Percentiles rank a stretch among this genome's conserved stretches.
phyloP scores from a whole-genome alignment of 2,113 vertebrate genomes.

The Synchiropus splendidus region DNA sequence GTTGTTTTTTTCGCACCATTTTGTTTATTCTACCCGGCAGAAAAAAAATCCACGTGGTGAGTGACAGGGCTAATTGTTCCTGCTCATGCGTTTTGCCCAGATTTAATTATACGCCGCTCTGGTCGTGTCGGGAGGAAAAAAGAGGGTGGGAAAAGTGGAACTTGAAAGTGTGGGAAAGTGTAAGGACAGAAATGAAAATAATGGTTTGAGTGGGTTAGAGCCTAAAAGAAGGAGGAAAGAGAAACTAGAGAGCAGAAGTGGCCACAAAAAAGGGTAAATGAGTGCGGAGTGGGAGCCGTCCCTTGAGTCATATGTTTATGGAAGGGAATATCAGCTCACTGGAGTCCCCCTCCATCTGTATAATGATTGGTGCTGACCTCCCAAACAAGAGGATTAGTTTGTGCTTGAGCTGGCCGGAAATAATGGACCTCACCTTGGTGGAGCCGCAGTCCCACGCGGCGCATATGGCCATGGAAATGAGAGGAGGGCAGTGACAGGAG shows the following conservation, averaged over 20 bases:
- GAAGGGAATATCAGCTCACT: conserved; percentile 54
- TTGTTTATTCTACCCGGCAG: conserved; percentile 59
- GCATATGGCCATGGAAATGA: conserved; percentile 36
- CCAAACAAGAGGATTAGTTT: conserved; percentile 67
- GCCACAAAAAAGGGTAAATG: conserved; percentile 26
- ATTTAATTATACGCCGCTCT: conserved; percentile 68
- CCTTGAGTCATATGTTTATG: conserved; percentile 65
- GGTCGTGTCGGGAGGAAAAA: conserved; percentile 48
- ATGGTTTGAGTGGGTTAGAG: no score
- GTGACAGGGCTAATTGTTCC: conserved; percentile 63
- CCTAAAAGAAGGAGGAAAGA: no score
- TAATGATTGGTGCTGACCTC: conserved; percentile 67
- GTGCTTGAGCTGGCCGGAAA: conserved; percentile 54
- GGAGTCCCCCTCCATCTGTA: conserved; percentile 56
- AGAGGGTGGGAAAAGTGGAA: conserved; percentile 28
- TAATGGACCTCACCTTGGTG: conserved; percentile 56
- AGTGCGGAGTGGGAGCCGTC: conserved; percentile 42
- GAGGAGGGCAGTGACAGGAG: conserved; percentile 19
- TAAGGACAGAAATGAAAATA: no score
- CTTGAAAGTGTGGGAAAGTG: conserved; percentile 31
- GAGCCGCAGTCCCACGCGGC: conserved; percentile 45
- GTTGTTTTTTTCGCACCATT: conserved; percentile 32
- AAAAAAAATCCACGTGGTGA: conserved; percentile 54
- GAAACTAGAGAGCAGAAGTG: conserved; percentile 17
- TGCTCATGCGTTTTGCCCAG: conserved; percentile 60